Evolutionary conservation across 2,797 vertebrate species (phyloP), one percentile per base, ranked within the genome.

Genomic region (Crenichthys baileyi): DNA sequence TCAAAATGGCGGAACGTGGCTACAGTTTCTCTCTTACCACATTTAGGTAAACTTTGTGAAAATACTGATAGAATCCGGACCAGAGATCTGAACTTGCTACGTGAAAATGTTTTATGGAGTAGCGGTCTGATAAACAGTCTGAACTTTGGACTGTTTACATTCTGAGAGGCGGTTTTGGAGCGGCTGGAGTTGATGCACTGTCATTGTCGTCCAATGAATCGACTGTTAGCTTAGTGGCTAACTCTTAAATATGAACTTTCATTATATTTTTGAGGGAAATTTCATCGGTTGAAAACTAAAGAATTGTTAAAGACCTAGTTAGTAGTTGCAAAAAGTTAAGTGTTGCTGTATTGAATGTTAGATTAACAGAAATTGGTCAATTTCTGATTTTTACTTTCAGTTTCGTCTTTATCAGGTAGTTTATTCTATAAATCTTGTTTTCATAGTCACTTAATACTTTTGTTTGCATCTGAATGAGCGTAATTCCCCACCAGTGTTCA

Each of bases 1-100:
- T 78, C 60, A 97, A 96, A 78, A 99, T 99, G 98, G 97, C 98
- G 94, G 98, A 99, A 85, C 96, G 97, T 7, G 97, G 98, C 0
- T 99, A 99, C 84, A 99, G 97, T 92, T 99, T 99, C 86, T 99
- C 98, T 7, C 96, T 99, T 80, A 99, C 98, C 75, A 99, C 97
- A 12, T 99, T 99, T 93, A 99, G 98, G 98, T 99, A 94, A 88
- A 92, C 73, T 91, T 85, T 72, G 18, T 77, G 3, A 72, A 85
- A 91, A 84, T 80, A 16, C 0, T 18, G 1, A 5, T 24, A 0
- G 4, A 63, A 55, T 16, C 26, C 2, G 12, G 1, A 7, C 36
- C 9, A 0, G 0, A 2, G 1, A 1, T 26, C 0, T 7, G 1
- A 13, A 60, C 0, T 2, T 51, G 1, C 0, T n/a, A 1, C 0